phyloP scores from a whole-genome alignment of 2,113 vertebrate genomes.

The Bos indicus region DNA sequence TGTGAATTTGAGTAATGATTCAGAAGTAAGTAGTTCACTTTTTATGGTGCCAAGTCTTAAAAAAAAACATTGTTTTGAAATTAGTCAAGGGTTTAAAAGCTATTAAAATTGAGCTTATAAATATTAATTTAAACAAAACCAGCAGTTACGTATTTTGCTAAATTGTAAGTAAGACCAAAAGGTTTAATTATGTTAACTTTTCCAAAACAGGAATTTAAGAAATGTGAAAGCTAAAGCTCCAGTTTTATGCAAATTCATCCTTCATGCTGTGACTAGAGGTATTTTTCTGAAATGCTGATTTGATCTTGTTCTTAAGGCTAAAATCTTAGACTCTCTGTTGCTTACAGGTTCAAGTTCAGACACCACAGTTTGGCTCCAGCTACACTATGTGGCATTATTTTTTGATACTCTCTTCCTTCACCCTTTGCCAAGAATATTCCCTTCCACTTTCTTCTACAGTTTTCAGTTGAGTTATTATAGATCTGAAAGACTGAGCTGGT shows the following conservation, averaged over 20 bases:
- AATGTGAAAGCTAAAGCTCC: background rate
- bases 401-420: background rate
- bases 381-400: background rate
- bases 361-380: background rate
- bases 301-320: background rate
- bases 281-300: background rate
- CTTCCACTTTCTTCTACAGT: background rate
- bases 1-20: conserved; percentile 1
- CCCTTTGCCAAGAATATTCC: background rate
- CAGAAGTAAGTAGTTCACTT: background rate
- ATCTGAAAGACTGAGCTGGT: background rate
- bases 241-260: background rate
- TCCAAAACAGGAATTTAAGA: background rate
- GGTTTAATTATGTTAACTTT: background rate
- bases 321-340: background rate
- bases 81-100: background rate
- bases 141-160: background rate
- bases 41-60: background rate
- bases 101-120: conserved; percentile 1
- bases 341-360: conserved; percentile 16
- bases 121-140: background rate
- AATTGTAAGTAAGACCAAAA: background rate
- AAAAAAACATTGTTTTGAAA: background rate
- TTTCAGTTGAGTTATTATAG: background rate
- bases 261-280: background rate